Percentiles rank a stretch among this genome's conserved stretches.
Conservation (phyloP, 2,113 vertebrate genomes). For the Atrichornis clamosus region DNA sequence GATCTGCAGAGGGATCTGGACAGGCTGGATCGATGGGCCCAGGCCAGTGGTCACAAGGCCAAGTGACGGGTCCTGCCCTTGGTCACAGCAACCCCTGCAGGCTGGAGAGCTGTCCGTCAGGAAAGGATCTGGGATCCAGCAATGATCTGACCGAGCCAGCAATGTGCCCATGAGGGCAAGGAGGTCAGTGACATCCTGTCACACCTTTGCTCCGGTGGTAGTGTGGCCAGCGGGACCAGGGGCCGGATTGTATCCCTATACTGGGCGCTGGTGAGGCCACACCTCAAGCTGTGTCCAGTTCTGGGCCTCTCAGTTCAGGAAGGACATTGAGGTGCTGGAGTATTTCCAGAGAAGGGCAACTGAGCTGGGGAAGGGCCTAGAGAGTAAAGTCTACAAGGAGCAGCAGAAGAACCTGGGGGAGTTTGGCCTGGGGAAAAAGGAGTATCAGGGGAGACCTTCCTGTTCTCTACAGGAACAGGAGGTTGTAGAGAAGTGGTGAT, state of each 20-base stretch:
- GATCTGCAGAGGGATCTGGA: background rate
- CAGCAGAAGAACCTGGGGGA: accelerated
- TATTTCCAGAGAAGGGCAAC: background rate
- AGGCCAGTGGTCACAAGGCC: background rate
- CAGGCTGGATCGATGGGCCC: background rate
- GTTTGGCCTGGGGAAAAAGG: background rate
- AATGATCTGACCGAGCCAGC: too few relatives aligned
- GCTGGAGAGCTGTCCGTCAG: background rate
- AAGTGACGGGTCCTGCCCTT: background rate
- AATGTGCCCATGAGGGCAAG: background rate
- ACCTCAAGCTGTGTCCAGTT: background rate
- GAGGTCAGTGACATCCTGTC: background rate
- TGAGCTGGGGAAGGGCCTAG: too few relatives aligned
- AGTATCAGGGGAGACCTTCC: background rate
- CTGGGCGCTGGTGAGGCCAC: background rate
- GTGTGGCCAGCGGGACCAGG: background rate
- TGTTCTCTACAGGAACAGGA: background rate
- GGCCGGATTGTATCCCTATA: background rate
- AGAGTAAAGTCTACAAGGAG: background rate
- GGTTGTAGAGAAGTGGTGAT: background rate
- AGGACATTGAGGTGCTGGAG: background rate
- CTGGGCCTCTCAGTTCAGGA: background rate
- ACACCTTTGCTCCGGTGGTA: background rate
- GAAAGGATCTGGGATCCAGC: background rate
- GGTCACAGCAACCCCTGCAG: background rate